These are phyloP conservation scores for Pelusios castaneus DNA, from an alignment of 2,113 vertebrate genomes.

Conservation along the genomic window DNA sequence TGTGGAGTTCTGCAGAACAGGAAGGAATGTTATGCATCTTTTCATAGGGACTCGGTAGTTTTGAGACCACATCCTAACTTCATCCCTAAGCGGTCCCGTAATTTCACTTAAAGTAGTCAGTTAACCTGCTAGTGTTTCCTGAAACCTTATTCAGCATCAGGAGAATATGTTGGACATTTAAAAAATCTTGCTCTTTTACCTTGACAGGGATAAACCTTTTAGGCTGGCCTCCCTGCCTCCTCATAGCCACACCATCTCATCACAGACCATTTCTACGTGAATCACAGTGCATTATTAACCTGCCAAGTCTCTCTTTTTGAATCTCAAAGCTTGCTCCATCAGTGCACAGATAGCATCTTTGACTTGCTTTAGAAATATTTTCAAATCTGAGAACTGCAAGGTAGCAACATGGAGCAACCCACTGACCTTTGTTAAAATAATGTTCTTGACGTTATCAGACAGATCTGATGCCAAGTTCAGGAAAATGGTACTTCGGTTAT, in stretches of 20 bases:
- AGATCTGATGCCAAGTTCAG: neutral
- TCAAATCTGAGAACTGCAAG: neutral
- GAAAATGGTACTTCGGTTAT: neutral
- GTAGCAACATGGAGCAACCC: neutral
- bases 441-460: neutral
- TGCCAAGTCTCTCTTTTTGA: neutral
- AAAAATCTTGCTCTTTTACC: neutral
- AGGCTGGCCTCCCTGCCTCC: neutral
- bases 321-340: neutral
- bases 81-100: no score
- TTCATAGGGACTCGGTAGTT: no score
- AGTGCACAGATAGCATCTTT: neutral
- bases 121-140: neutral
- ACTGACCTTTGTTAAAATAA: neutral
- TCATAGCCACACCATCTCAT: neutral
- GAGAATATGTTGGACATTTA: accelerated
- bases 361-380: neutral
- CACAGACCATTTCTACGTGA: accelerated
- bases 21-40: no score
- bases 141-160: neutral
- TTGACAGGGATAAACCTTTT: neutral
- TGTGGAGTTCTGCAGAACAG: no score
- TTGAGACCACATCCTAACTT: no score
- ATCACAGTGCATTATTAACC: neutral
- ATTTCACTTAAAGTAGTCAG: no score